Conservation (phyloP, 2,888 invertebrate genomes). For the Dasysyrphus tricinctus region DNA sequence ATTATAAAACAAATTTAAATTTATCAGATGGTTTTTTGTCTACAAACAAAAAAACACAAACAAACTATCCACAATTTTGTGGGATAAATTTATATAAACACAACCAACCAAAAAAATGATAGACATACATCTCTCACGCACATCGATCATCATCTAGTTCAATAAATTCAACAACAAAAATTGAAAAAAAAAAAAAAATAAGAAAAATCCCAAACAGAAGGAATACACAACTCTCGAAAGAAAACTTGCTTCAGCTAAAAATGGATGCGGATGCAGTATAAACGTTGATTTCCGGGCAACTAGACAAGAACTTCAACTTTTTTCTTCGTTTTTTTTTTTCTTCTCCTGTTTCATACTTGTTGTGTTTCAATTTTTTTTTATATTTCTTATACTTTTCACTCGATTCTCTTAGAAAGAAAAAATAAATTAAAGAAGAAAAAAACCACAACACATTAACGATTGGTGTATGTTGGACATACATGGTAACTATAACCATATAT, state of each 20-base stretch:
- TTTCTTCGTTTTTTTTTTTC: slow-evolving; percentile 24
- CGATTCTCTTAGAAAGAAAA: slow-evolving; percentile 8
- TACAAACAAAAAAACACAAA: not conserved
- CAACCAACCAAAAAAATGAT: slow-evolving; percentile 51
- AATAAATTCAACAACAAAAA: slow-evolving; percentile 40
- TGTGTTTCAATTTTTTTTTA: not conserved
- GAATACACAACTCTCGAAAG: slow-evolving; percentile 53
- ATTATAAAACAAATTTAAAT: not conserved
- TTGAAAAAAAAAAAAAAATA: not conserved
- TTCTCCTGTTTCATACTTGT: slow-evolving; percentile 6
- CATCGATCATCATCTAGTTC: slow-evolving; percentile 74
- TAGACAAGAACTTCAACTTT: slow-evolving; percentile 75
- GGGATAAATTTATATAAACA: slow-evolving; percentile 48
- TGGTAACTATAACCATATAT: not conserved
- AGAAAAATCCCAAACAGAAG: slow-evolving; percentile 50
- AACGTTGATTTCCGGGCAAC: slow-evolving; percentile 75
- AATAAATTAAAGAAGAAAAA: not conserved
- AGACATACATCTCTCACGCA: slow-evolving; percentile 68
- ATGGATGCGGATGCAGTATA: slow-evolving; percentile 75
- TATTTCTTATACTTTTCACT: slow-evolving; percentile 22
- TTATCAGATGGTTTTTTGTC: not conserved
- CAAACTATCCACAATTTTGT: not conserved
- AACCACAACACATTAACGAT: slow-evolving; percentile 26
- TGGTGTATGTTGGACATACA: slow-evolving; percentile 38
- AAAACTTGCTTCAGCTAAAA: slow-evolving; percentile 70